phyloP scores from a whole-genome alignment of 1,140 invertebrate species.

The Luehdorfia chinensis region DNA sequence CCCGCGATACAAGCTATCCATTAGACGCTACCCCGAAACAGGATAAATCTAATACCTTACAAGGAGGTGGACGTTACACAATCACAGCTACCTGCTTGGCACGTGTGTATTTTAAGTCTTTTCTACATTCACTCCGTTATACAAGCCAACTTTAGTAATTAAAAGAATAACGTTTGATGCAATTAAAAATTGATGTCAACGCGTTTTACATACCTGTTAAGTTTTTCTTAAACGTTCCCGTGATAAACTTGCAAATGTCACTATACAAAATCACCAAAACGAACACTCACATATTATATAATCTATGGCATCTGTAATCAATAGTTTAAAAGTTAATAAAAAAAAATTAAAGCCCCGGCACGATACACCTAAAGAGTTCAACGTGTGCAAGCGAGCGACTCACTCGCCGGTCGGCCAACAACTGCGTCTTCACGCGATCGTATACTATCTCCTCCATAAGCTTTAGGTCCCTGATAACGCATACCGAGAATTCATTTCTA shows the following conservation, averaged over 20 bases:
- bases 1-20: not conserved
- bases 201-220: conserved; percentile 16
- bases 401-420: conserved; percentile 29
- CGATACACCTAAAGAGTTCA: conserved; percentile 26
- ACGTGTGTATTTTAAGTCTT: too few species aligned
- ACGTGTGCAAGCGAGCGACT: conserved; percentile 38
- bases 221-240: conserved; percentile 11
- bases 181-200: conserved; percentile 11
- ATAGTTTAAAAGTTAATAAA: conserved; percentile 10
- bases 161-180: not conserved
- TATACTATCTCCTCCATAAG: conserved; percentile 53
- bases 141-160: too few species aligned
- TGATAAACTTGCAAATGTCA: conserved; percentile 9
- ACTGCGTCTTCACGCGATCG: conserved; percentile 39
- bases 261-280: conserved; percentile 14
- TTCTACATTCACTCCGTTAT: too few species aligned
- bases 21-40: conserved; percentile 5
- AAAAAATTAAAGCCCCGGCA: conserved; percentile 15
- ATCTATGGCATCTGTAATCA: conserved; percentile 1
- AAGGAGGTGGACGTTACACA: not conserved
- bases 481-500: conserved; percentile 33
- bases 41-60: conserved; percentile 6
- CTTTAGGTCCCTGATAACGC: conserved; percentile 57
- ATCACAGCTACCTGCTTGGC: not conserved
- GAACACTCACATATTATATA: conserved; percentile 12